phyloP scores from a whole-genome alignment of 2,888 invertebrate species.

The Acheta domesticus region DNA sequence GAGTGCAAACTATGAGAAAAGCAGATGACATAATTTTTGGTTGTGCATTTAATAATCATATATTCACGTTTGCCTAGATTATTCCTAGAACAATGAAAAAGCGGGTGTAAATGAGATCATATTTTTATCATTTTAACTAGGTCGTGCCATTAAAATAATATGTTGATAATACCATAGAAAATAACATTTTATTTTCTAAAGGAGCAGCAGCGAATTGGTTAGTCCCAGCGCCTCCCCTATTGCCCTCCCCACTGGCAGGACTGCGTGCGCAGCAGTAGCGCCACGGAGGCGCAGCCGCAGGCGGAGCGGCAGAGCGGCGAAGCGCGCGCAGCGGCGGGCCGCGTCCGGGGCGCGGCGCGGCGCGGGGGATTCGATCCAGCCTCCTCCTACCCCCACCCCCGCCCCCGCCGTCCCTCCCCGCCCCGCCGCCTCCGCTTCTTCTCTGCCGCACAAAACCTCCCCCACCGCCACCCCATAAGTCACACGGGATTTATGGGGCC shows the following conservation, averaged over 20 bases:
- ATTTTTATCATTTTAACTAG: too few species aligned
- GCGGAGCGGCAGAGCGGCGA: not conserved
- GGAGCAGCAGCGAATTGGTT: too few species aligned
- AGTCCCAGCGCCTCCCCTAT: not conserved
- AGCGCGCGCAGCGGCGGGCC: not conserved
- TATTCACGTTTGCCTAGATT: too few species aligned
- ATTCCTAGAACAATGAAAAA: too few species aligned
- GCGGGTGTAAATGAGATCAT: too few species aligned
- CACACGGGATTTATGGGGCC: constrained; percentile 81
- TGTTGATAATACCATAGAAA: too few species aligned
- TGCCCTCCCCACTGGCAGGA: not conserved
- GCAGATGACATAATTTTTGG: too few species aligned
- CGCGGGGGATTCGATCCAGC: constrained; percentile 36
- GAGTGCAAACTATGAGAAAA: too few species aligned
- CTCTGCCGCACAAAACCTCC: constrained; percentile 38
- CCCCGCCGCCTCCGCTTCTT: constrained; percentile 41
- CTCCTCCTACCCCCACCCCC: constrained; percentile 36
- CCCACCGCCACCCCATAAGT: constrained; percentile 66
- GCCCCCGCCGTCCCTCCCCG: constrained; percentile 29
- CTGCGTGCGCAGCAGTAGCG: not conserved
- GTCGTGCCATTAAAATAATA: too few species aligned
- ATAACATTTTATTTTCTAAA: too few species aligned
- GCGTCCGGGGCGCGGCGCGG: not conserved
- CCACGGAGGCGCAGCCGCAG: not conserved
- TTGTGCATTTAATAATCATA: too few species aligned